Conservation (phyloP, 2,888 invertebrate species). For the Desoria tigrina region DNA sequence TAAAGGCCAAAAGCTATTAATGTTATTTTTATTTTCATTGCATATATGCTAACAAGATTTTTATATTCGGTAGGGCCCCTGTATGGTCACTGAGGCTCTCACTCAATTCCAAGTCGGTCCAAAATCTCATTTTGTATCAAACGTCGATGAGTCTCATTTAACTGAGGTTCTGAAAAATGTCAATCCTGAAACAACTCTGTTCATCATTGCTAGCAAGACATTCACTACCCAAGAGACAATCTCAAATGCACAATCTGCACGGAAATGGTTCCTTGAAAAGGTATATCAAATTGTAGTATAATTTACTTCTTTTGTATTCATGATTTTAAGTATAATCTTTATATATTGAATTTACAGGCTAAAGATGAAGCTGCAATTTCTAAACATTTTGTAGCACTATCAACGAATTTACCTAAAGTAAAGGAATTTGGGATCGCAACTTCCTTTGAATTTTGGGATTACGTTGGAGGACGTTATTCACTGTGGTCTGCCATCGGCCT, state of each 20-base stretch:
- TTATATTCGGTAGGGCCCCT: constrained; percentile 70
- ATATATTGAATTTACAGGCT: constrained; percentile 34
- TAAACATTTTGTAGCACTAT: constrained; percentile 96
- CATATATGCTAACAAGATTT: neutral
- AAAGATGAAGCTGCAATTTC: constrained; percentile 69
- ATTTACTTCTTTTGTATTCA: neutral
- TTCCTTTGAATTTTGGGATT: constrained; percentile 99
- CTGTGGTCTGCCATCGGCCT: constrained; percentile 99
- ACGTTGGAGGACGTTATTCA: constrained; percentile 98
- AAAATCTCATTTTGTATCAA: constrained; percentile 92
- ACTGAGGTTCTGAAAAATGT: constrained; percentile 88
- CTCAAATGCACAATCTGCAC: constrained; percentile 98
- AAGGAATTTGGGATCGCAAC: constrained; percentile 98
- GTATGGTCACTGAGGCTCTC: constrained; percentile 98
- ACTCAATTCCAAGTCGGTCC: constrained; percentile 87
- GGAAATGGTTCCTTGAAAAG: constrained; percentile 84
- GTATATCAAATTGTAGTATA: constrained; percentile 58
- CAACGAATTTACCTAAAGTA: constrained; percentile 93
- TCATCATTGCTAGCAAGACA: constrained; percentile 99
- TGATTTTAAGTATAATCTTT: neutral
- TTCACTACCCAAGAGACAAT: constrained; percentile 99
- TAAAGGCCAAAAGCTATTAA: neutral
- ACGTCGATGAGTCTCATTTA: constrained; percentile 98
- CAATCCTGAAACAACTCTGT: constrained; percentile 89
- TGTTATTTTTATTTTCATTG: neutral